Evolutionary conservation across 1,140 invertebrate genomes (phyloP), one percentile per base, ranked within the genome.

Genomic region (Leptinotarsa texana): DNA sequence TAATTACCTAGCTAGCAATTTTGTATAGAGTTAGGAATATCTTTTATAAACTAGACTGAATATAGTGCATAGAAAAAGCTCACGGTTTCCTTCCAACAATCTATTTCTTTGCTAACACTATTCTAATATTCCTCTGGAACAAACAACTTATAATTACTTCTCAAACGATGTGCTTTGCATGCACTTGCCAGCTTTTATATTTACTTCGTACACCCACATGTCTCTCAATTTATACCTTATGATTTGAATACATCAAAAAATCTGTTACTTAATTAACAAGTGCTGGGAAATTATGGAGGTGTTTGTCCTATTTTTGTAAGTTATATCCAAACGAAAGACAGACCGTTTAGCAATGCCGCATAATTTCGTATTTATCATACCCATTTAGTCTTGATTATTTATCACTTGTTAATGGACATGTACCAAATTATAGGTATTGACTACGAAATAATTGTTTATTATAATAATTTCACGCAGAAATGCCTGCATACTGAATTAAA

Each of bases 161-260:
- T 42, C 33, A 42, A 42, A 42, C 33, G 33, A 42, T 42, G 33
- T 42, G 8, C 33, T 11, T 42, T 11, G 11, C 33, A 65, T 24
- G 21, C 63, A 21, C 21, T 33, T 65, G 21, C 15, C 22, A 65
- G 63, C 21, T 65, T 65, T 33, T 22, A 65, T 65, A 65, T 65
- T 65, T 21, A 65, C 8, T 18, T 74, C n/a, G 42, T 47, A 72
- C 74, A 72, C 74, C 69, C 47, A 75, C 74, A 18, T 15, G 62
- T 24, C 33, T n/a, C 24, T 18, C 68, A 75, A 75, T 75, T 73
- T 75, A 75, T 72, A 18, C 18, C 65, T 75, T 61, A 49, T 22
- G 61, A 63, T 72, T 75, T 72, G 63, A 66, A 75, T 75, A 75
- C 72, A 75, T 75, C 74, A 75, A 75, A 73, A 75, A 61, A 73